Conservation (phyloP, 2,888 invertebrate genomes). For the Plagiodera versicolora region DNA sequence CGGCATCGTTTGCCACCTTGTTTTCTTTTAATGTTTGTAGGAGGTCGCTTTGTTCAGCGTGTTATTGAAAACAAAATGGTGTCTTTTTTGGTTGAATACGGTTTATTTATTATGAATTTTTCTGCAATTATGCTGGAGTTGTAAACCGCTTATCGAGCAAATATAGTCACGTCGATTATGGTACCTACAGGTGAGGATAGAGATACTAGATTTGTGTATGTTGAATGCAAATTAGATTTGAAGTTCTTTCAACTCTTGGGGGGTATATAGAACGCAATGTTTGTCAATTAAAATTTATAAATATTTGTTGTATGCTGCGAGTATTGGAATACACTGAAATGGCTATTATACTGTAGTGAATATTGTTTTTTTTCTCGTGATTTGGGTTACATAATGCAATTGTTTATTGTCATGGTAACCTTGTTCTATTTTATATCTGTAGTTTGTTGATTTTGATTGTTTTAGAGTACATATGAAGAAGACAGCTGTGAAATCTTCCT, state of each 20-base stretch:
- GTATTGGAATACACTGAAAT: too few relatives aligned
- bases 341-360: background rate
- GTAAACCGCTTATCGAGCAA: constrained; percentile 10
- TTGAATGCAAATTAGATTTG: constrained; percentile 7
- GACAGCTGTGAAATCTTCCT: constrained; percentile 30
- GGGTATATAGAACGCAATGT: too few relatives aligned
- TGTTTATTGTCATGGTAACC: constrained; percentile 27
- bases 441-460: constrained; percentile 10
- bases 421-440: constrained; percentile 26
- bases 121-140: constrained; percentile 16
- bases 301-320: constrained; percentile 7
- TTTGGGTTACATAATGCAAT: constrained; percentile 21
- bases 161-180: background rate
- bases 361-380: background rate
- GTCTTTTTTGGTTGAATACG: constrained; percentile 35
- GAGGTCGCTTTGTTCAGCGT: constrained; percentile 23
- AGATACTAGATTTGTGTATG: constrained; percentile 2
- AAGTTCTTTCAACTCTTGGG: too few relatives aligned
- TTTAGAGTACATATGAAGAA: constrained; percentile 31
- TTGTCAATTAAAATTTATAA: constrained; percentile 19
- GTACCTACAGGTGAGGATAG: too few relatives aligned
- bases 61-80: constrained; percentile 55
- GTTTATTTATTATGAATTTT: too few relatives aligned
- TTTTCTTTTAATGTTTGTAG: constrained; percentile 6
- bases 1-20: too few relatives aligned